These are phyloP conservation scores for Osedax frankpressi DNA, from an alignment of 2,888 invertebrate species.

Conservation along the genomic window DNA sequence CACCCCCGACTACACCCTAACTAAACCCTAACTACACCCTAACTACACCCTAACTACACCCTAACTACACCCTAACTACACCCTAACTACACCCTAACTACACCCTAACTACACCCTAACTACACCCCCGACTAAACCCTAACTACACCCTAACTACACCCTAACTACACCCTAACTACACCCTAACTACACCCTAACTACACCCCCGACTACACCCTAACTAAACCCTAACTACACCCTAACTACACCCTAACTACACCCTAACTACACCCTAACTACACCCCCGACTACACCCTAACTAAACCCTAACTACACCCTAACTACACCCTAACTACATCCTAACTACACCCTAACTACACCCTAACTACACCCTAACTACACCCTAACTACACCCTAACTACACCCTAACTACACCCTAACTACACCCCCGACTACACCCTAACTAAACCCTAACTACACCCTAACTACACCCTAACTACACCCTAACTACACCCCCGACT, in stretches of 20 bases:
- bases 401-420: not conserved
- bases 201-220: not conserved
- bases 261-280: not conserved
- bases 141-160: too few relatives aligned
- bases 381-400: not conserved
- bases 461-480: not conserved
- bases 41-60: not conserved
- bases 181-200: not conserved
- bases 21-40: not conserved
- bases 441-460: too few relatives aligned
- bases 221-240: too few relatives aligned
- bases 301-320: not conserved
- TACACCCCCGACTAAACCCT: not conserved
- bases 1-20: slow-evolving; percentile 50
- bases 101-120: not conserved
- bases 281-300: not conserved
- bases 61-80: not conserved
- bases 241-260: not conserved
- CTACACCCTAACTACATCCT: not conserved
- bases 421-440: not conserved
- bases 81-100: not conserved
- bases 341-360: not conserved
- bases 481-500: not conserved
- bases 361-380: not conserved
- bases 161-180: not conserved